Evolutionary conservation across 1,140 invertebrate species (phyloP), one percentile per base, ranked within the genome.

Genomic region (Samia ricini): DNA sequence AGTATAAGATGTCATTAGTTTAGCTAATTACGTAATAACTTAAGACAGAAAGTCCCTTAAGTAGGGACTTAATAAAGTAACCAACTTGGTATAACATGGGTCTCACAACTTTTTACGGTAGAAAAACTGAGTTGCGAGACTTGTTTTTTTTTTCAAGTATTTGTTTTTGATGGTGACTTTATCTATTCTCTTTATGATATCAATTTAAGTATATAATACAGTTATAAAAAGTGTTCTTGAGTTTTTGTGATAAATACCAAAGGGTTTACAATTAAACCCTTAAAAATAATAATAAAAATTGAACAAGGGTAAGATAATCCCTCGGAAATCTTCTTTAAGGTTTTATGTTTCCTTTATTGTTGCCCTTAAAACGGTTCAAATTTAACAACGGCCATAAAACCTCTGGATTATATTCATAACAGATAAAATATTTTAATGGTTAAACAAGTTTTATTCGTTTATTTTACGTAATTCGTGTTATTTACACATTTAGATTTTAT

Each of bases 371-470:
- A 83, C 24, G 19, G 33, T 61, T 24, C 79, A 83, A 87, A 82
- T 85, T 85, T 84, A 88, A 87, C 72, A 86, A 73, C 72, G 70
- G 70, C 71, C 68, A 74, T 83, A 85, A 88, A 88, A 81, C 64
- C 59, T n/a, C 33, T 23, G 81, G 84, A 88, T 88, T 88, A 87
- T 88, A 85, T 88, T 88, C 85, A 88, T 88, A 88, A 85, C 79
- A 87, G 80, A 88, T 88, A 88, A 85, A 88, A 85, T 87, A 88
- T 85, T 88, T 42, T 88, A 85, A 88, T 73, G 72, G 77, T 72
- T 68, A 76, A 70, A 72, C 71, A 74, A 74, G 75, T 85, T 88
- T 85, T 84, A 85, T 88, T 83, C 82, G 83, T 79, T 84, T 85
- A 77, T 84, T 79, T 84, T 85, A 77, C 83, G 79, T 85, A 82